Conservation (phyloP, 2,888 invertebrate genomes). For the Theretra japonica region DNA sequence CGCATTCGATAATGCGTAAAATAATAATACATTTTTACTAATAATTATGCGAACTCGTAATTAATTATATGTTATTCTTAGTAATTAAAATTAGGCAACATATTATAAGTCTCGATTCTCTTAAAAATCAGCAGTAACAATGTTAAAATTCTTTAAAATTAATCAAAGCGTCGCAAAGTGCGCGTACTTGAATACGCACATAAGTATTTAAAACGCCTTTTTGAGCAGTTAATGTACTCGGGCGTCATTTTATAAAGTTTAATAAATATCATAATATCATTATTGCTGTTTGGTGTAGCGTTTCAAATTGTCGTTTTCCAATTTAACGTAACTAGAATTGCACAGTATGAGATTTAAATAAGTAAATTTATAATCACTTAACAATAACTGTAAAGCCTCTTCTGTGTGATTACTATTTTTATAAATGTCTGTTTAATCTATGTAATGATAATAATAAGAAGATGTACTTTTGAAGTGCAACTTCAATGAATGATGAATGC, state of each 20-base stretch:
- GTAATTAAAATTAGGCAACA: slow-evolving; percentile 59
- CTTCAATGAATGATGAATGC: neutral
- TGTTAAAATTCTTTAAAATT: slow-evolving; percentile 9
- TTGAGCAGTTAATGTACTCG: slow-evolving; percentile 9
- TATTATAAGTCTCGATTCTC: slow-evolving; percentile 41
- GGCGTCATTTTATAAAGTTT: slow-evolving; percentile 6
- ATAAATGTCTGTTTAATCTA: slow-evolving; percentile 45
- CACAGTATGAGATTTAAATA: slow-evolving; percentile 48
- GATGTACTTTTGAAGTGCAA: slow-evolving; percentile 17
- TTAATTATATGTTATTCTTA: slow-evolving; percentile 57
- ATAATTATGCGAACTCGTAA: slow-evolving; percentile 42
- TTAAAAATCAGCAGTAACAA: slow-evolving; percentile 22
- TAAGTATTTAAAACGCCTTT: neutral
- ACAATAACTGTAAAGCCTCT: slow-evolving; percentile 48
- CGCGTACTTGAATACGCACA: slow-evolving; percentile 3
- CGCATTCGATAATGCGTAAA: neutral
- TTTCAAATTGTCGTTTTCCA: slow-evolving; percentile 45
- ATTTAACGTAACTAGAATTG: slow-evolving; percentile 52
- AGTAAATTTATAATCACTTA: slow-evolving; percentile 40
- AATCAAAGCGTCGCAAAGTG: neutral
- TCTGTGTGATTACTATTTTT: slow-evolving; percentile 49
- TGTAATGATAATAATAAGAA: slow-evolving; percentile 42
- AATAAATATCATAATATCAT: slow-evolving; percentile 32
- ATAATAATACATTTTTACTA: slow-evolving; percentile 40
- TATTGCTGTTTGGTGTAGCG: slow-evolving; percentile 48